phyloP scores from a whole-genome alignment of 2,797 vertebrate genomes.

The Acridotheres tristis region DNA sequence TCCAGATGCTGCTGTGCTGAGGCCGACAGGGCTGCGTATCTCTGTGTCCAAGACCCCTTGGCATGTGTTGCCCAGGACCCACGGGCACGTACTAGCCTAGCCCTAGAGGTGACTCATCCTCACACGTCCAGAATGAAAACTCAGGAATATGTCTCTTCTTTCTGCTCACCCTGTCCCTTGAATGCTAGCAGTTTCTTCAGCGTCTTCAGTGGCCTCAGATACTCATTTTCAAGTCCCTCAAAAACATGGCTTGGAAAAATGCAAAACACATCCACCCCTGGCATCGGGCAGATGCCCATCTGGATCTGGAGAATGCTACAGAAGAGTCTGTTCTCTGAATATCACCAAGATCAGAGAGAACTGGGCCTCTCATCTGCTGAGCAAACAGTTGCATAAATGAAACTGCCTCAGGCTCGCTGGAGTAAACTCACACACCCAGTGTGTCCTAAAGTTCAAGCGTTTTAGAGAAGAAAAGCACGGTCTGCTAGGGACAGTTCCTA shows the following conservation, averaged over 20 bases:
- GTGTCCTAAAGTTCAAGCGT: neutral
- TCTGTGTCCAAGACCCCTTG: neutral
- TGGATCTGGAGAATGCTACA: neutral
- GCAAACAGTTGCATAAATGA: slow-evolving; percentile 69
- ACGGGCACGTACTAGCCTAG: neutral
- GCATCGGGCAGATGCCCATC: neutral
- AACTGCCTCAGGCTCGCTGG: neutral
- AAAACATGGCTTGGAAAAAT: neutral
- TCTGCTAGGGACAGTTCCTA: neutral
- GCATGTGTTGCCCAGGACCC: neutral
- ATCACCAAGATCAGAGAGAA: neutral
- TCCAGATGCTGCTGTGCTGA: neutral
- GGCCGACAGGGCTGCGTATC: neutral
- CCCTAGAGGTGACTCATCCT: neutral
- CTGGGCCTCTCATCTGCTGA: slow-evolving; percentile 49
- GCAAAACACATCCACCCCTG: neutral
- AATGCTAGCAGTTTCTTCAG: neutral
- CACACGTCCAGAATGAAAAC: neutral
- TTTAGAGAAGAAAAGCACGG: slow-evolving; percentile 3
- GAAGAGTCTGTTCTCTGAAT: neutral
- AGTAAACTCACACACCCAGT: slow-evolving; percentile 36
- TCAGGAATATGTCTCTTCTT: neutral
- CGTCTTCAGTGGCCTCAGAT: neutral
- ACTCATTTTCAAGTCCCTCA: neutral
- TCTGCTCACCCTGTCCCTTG: neutral